phyloP scores from a whole-genome alignment of 2,113 vertebrate genomes.

The Megaceryle torquata region DNA sequence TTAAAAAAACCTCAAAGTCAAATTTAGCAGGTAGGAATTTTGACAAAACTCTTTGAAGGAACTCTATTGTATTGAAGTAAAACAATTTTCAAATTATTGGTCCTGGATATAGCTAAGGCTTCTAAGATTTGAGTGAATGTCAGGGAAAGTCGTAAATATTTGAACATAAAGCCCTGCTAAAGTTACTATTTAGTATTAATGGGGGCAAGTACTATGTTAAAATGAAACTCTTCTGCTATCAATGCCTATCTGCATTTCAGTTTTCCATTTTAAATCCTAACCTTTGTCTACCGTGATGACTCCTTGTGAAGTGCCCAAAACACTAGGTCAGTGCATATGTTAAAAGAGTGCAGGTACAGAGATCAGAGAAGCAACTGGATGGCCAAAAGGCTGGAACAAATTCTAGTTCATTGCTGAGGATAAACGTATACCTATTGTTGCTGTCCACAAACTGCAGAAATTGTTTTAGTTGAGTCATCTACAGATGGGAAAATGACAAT shows the following conservation, averaged over 20 bases:
- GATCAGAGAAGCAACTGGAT: neutral
- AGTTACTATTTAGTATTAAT: neutral
- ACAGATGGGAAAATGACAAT: neutral
- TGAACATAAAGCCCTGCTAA: neutral
- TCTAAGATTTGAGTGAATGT: neutral
- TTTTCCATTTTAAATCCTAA: neutral
- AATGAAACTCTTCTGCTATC: neutral
- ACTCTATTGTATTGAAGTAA: neutral
- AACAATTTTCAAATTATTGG: neutral
- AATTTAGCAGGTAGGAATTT: neutral
- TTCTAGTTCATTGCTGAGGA: neutral
- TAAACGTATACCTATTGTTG: neutral
- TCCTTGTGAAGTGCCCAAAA: neutral
- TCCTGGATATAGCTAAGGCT: neutral
- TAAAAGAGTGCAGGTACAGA: neutral
- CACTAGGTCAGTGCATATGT: neutral
- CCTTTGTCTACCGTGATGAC: neutral
- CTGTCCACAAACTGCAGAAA: neutral
- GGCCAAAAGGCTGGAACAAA: neutral
- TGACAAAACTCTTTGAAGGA: neutral
- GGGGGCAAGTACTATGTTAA: neutral
- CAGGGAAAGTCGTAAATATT: neutral
- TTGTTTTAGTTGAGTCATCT: neutral
- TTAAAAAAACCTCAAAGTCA: conserved; percentile 28
- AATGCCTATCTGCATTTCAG: neutral